These are phyloP conservation scores for Heliconius himera DNA, from an alignment of 1,140 invertebrate species.

Conservation along the genomic window DNA sequence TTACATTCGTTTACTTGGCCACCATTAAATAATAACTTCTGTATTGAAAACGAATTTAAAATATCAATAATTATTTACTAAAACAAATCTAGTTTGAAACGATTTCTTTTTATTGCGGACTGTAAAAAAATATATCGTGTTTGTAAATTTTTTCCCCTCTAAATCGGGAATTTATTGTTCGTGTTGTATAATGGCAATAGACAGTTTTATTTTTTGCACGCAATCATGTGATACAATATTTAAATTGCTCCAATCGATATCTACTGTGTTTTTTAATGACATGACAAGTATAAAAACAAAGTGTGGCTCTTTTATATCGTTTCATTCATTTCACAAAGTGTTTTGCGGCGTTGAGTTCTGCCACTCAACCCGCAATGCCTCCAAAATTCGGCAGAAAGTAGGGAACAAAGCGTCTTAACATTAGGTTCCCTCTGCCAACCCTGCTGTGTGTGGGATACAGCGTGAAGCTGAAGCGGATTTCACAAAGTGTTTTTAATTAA, in stretches of 20 bases:
- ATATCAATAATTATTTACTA: background rate
- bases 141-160: background rate
- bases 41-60: background rate
- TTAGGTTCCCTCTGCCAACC: too few relatives aligned
- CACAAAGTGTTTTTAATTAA: background rate
- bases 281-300: background rate
- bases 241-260: constrained; percentile 8
- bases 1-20: too few relatives aligned
- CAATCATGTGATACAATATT: constrained; percentile 28
- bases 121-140: background rate
- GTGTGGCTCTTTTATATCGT: background rate
- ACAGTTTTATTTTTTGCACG: constrained; percentile 35
- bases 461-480: too few relatives aligned
- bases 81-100: background rate
- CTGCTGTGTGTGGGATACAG: too few relatives aligned
- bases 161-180: constrained; percentile 1
- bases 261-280: constrained; percentile 20
- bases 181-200: constrained; percentile 16
- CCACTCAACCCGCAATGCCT: too few relatives aligned
- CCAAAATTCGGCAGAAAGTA: too few relatives aligned
- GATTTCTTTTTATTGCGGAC: background rate
- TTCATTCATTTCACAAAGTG: background rate
- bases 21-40: too few relatives aligned
- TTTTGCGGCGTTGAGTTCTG: too few relatives aligned
- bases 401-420: too few relatives aligned